These are phyloP conservation scores for Tupiocoris notatus DNA, from an alignment of 2,888 invertebrate species.

Conservation along the genomic window DNA sequence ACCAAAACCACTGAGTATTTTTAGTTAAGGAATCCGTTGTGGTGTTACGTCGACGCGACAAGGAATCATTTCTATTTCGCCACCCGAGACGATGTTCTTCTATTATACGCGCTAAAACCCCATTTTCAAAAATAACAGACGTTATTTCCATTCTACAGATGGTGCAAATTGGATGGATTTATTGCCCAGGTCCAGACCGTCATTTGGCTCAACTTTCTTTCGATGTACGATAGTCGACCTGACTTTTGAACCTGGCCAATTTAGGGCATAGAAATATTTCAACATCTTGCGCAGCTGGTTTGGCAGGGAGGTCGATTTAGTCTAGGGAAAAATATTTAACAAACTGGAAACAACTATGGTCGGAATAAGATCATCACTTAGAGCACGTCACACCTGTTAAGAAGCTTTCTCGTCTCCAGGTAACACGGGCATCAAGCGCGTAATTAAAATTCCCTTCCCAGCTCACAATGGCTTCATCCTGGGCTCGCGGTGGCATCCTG, in stretches of 20 bases:
- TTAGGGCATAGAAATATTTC: too few species aligned
- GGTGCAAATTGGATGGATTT: background rate
- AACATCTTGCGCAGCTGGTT: too few species aligned
- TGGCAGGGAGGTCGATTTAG: too few species aligned
- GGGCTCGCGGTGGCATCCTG: background rate
- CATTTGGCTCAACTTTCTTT: background rate
- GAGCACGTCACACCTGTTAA: background rate
- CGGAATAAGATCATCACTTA: too few species aligned
- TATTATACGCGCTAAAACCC: background rate
- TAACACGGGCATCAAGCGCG: background rate
- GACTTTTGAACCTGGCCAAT: background rate
- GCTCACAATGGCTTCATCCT: background rate
- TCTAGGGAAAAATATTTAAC: too few species aligned
- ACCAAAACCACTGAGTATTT: constrained; percentile 2
- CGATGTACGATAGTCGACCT: background rate
- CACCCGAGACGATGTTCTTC: background rate
- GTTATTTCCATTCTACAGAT: background rate
- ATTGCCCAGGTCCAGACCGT: background rate
- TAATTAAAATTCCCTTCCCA: background rate
- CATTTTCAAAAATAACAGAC: background rate
- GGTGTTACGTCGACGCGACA: background rate
- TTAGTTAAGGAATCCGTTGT: background rate
- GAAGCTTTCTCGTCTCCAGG: background rate
- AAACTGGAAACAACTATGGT: too few species aligned
- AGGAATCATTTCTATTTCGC: background rate